Evolutionary conservation across 2,888 invertebrate genomes (phyloP).

Genomic region (Sipunculus nudus): DNA sequence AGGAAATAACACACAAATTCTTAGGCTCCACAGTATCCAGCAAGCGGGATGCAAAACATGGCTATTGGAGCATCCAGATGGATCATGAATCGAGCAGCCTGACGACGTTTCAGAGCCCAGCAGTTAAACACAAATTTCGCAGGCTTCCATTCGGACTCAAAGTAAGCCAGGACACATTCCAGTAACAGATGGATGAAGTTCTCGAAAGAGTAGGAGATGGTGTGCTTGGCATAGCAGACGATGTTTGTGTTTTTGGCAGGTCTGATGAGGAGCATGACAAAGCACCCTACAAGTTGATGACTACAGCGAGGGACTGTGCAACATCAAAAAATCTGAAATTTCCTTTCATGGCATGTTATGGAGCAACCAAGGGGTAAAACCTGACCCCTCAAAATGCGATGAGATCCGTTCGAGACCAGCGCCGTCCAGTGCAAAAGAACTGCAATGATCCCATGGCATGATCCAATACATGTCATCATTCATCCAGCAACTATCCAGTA

Average conservation of each 20-base stretch:
- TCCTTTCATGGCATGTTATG: conserved; percentile 28
- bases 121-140: background rate
- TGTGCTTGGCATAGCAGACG: conserved; percentile 3
- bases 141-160: conserved; percentile 9
- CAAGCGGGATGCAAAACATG: conserved; percentile 28
- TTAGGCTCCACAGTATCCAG: conserved; percentile 17
- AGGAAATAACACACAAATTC: conserved; percentile 23
- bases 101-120: conserved; percentile 21
- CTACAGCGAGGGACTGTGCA: too few relatives aligned
- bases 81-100: conserved; percentile 3
- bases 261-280: too few relatives aligned
- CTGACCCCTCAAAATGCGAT: conserved; percentile 25
- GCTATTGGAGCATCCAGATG: conserved; percentile 28
- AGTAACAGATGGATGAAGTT: conserved; percentile 9
- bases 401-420: conserved; percentile 15
- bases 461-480: conserved; percentile 24
- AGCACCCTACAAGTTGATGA: too few relatives aligned
- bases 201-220: background rate
- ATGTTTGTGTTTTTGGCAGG: too few relatives aligned
- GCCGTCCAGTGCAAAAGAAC: conserved; percentile 19
- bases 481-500: conserved; percentile 15
- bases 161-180: conserved; percentile 14
- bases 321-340: conserved; percentile 7
- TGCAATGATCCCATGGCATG: conserved; percentile 30
- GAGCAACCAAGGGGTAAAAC: conserved; percentile 20